phyloP scores from a whole-genome alignment of 2,888 invertebrate species.

The Hetaerina titia region DNA sequence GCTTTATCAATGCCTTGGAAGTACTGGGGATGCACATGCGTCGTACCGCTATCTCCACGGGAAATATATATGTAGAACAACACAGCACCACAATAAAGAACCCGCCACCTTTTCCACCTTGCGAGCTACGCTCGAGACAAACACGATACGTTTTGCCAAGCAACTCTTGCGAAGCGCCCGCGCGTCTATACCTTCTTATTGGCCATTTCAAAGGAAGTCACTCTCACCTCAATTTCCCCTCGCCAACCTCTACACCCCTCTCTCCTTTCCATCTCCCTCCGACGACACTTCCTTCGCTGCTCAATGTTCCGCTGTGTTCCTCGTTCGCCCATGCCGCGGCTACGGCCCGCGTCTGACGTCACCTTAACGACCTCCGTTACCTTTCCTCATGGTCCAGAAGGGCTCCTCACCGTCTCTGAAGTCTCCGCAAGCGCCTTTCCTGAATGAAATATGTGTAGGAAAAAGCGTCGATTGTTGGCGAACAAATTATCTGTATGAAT shows the following conservation, averaged over 20 bases:
- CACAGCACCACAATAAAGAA: background rate
- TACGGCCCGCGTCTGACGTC: background rate
- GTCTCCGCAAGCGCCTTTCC: no score
- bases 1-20: background rate
- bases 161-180: background rate
- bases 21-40: background rate
- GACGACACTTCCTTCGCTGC: background rate
- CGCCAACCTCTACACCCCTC: background rate
- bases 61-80: background rate
- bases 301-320: background rate
- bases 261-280: background rate
- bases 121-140: background rate
- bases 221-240: slow-evolving; percentile 33
- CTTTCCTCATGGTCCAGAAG: background rate
- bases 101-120: background rate
- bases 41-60: background rate
- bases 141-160: background rate
- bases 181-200: background rate
- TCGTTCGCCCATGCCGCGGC: background rate
- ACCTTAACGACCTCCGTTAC: background rate
- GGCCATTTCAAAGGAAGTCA: background rate
- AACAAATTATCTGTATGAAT: no score
- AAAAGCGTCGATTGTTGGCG: no score
- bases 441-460: no score
- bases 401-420: no score